Evolutionary conservation across 1,140 invertebrate genomes (phyloP), one percentile per base, ranked within the genome.

Genomic region (Penaeus japonicus): DNA sequence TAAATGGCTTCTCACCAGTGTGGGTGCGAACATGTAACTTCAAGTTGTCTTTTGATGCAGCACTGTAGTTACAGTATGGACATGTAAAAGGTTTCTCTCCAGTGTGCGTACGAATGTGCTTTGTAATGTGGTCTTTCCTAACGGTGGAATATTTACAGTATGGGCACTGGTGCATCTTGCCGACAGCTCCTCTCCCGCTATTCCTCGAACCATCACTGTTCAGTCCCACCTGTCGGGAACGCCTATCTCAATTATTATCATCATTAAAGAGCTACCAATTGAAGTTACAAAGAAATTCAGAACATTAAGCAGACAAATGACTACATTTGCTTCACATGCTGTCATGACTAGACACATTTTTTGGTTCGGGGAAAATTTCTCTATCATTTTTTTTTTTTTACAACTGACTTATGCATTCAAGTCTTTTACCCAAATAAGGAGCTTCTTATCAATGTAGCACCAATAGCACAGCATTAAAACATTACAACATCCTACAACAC

Each of bases 111-210:
- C 86, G 80, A 82, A 88, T 88, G 86, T 88, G 86, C 73, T 88
- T 88, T 75, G 86, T 88, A 75, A 88, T 88, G 86, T 88, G 86
- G 70, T 88, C 86, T 88, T 88, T 88, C 86, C 86, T 88, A 79
- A 88, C 80, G 24, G 86, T 79, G 80, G 86, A 88, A 88, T 88
- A 88, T 88, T 84, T 88, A 88, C 86, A 88, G 86, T 83, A 88
- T 80, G 86, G 86, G 86, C 86, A 88, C 86, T 88, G 86, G 73
- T 88, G 86, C 86, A 73, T 70, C 86, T 88, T 88, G 86, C 86
- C 80, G 86, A 88, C 80, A 62, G 80, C 81, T 83, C 86, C 86
- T 83, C 86, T 88, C 86, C 86, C 35, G 86, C 65, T 88, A 57
- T 88, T 83, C 86, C 86, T 55, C 86, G 86, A 75, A 77, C 81